Conservation (phyloP, 92 coral and sea anemone genomes). For the Paramuricea clavata region DNA sequence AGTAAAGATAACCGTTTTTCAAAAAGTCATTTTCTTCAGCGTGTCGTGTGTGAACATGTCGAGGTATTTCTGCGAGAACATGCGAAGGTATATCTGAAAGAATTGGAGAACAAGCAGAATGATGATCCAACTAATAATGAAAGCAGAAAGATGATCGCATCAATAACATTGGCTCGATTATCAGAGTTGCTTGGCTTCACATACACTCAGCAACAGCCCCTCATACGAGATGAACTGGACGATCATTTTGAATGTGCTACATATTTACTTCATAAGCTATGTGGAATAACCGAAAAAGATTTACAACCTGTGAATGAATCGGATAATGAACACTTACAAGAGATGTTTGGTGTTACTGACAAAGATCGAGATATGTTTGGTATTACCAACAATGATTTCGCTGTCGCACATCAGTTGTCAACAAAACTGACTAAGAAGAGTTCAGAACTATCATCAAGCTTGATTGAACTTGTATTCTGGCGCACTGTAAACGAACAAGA, state of each 20-base stretch:
- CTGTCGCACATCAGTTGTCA: conserved; percentile 5
- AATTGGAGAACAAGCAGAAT: not conserved
- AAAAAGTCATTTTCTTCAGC: conserved; percentile 5
- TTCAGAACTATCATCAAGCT: not conserved
- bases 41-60: conserved; percentile 14
- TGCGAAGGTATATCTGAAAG: no score
- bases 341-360: no score
- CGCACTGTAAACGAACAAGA: conserved; percentile 25
- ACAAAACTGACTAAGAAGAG: conserved; percentile 27
- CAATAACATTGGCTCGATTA: conserved; percentile 20
- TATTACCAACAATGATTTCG: not conserved
- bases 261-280: conserved; percentile 14
- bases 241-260: conserved; percentile 7
- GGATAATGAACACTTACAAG: not conserved
- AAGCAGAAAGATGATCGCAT: conserved; percentile 38
- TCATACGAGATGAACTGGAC: not conserved
- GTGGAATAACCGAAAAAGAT: conserved; percentile 41
- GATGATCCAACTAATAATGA: conserved; percentile 33
- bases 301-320: not conserved
- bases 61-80: conserved; percentile 16
- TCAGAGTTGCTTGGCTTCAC: conserved; percentile 44
- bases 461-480: conserved; percentile 20
- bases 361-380: no score
- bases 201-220: conserved; percentile 30
- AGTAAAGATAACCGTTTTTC: conserved; percentile 32